Percentiles rank a stretch among this genome's conserved stretches.
Conservation (phyloP, 1,140 invertebrate genomes). For the Penaeus indicus region DNA sequence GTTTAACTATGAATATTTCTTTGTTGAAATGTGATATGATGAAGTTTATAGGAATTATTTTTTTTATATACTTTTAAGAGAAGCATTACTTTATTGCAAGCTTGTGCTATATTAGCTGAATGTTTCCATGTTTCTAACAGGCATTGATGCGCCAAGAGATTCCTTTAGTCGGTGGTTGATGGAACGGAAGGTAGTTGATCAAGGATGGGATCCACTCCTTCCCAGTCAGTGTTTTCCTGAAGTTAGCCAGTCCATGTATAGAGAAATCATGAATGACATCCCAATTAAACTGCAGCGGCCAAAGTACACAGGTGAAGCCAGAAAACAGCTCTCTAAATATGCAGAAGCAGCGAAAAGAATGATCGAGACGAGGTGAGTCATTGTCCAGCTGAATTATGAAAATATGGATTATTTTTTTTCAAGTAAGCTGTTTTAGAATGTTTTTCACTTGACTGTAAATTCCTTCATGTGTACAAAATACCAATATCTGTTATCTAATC, state of each 20-base stretch:
- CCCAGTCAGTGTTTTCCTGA: conserved; percentile 93
- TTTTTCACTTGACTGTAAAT: neutral
- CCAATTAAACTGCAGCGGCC: conserved; percentile 95
- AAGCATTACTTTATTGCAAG: neutral
- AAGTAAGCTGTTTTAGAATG: neutral
- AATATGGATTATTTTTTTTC: neutral
- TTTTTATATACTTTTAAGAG: too few species aligned
- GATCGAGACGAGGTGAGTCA: conserved; percentile 83
- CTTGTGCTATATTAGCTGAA: neutral
- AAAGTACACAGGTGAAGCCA: conserved; percentile 91
- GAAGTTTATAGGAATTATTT: too few species aligned
- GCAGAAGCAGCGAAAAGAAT: conserved; percentile 97
- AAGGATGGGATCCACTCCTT: conserved; percentile 82
- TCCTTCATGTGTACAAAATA: neutral
- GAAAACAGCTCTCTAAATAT: conserved; percentile 95
- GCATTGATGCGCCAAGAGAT: conserved; percentile 94
- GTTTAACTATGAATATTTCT: too few species aligned
- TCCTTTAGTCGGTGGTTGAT: conserved; percentile 97
- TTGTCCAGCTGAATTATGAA: neutral
- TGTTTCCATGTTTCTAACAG: conserved; percentile 68
- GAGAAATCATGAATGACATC: conserved; percentile 98
- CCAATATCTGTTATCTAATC: conserved; percentile 37
- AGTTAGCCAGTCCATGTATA: conserved; percentile 94
- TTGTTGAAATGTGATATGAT: too few species aligned
- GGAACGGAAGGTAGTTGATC: conserved; percentile 93